Evolutionary conservation across 2,113 vertebrate species (phyloP).

Genomic region (Jacana jacana): DNA sequence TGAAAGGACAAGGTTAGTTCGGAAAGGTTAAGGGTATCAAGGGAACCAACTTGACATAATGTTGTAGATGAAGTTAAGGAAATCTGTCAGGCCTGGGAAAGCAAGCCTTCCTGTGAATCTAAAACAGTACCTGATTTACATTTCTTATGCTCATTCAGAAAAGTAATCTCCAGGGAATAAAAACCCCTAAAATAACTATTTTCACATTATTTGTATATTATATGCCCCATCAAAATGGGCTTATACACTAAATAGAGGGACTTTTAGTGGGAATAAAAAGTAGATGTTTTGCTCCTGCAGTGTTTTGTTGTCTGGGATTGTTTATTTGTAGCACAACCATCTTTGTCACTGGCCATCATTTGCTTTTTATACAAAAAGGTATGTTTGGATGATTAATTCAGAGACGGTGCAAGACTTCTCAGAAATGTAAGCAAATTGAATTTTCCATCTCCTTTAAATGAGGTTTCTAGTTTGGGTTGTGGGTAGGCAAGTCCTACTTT

Average conservation of each 20-base stretch:
- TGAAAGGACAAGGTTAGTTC: background rate
- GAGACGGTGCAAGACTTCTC: background rate
- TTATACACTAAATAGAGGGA: background rate
- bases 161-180: background rate
- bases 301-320: background rate
- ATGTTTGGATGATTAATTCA: background rate
- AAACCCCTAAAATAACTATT: background rate
- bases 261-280: background rate
- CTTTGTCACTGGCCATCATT: background rate
- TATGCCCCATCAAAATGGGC: background rate
- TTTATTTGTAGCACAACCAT: background rate
- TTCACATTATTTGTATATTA: background rate
- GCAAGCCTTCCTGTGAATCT: background rate
- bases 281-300: background rate
- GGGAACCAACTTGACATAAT: background rate
- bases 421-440: background rate
- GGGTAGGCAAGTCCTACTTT: background rate
- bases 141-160: background rate
- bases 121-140: background rate
- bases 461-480: background rate
- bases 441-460: background rate
- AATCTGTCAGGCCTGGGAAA: background rate
- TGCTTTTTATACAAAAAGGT: background rate
- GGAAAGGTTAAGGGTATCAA: background rate
- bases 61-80: background rate